Evolutionary conservation across 2,888 invertebrate species (phyloP), one percentile per base, ranked within the genome.

Genomic region (Dicyrtomina minuta): DNA sequence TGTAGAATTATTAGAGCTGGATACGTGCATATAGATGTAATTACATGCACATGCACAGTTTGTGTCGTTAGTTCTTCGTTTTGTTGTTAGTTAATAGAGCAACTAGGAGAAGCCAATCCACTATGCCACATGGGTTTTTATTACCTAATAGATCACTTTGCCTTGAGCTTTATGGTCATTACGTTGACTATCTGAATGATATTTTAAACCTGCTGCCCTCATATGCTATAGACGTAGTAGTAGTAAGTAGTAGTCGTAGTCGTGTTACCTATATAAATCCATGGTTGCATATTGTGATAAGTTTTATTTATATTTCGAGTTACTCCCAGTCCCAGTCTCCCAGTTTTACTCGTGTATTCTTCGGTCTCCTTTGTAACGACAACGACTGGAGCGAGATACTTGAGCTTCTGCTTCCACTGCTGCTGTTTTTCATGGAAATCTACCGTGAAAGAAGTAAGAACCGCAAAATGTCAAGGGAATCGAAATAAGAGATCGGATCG

Each of bases 81-180:
- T 53, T 20, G 17, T 53, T 4, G n/a, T 53, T 8, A 33, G 33
- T 33, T 33, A 33, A 33, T 33, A 33, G 51, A 33, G 33, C 41
- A 20, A 24, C 20, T 22, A 44, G 56, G 66, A 44, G 46, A 55
- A 56, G n/a, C n/a, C n/a, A n/a, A n/a, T n/a, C n/a, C n/a, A n/a
- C n/a, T n/a, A n/a, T n/a, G n/a, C 66, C 66, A 17, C 66, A 66
- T 66, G 66, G 56, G 65, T 56, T 55, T 58, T 66, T 66, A 56
- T 66, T 66, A 24, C 66, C 66, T 66, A 66, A 66, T 66, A 43
- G 44, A 43, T 66, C 66, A 66, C 33, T 66, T 43, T 44, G 46
- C 56, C 41, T 58, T 66, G 58, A 66, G 66, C 26, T 58, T 46
- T 55, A 55, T 13, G 24, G 27, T 55, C 55, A 26, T 27, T 15